Base-by-base conservation (phyloP, 2,888 invertebrate genomes). In the Pollenia angustigena region DNA sequence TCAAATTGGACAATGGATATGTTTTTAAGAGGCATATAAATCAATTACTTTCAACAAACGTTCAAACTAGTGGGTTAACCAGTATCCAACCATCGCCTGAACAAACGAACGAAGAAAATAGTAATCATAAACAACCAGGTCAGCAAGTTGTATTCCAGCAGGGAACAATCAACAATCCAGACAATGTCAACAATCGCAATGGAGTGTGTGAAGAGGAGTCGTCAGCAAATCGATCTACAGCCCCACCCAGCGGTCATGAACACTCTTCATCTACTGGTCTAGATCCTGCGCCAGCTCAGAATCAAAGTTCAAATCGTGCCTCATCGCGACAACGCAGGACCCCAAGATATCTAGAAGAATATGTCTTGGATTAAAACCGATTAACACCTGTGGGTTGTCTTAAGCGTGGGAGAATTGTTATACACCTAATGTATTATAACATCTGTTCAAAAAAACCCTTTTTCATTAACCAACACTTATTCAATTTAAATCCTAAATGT, bases 381-480 rank as follows among this genome's bases (percentile, higher is more conserved):
- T 14, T 16, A 8, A 52, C 4, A 6, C 60, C 12, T 40, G 6
- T 8, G 48, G 16, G 23, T 48, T 11, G 9, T 50, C n/a, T 54
- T 48, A 60, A 48, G 60, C 1, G 58, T 74, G 74, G 60, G 48
- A 74, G 58, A 58, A 74, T 32, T 60, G 40, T 74, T 74, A 60
- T 74, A 60, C 16, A 52, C 48, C n/a, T 60, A 60, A 18, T 18
- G 18, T 18, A 18, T 18, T 18, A 18, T 18, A 18, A 18, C 18
- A 18, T 18, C 18, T 18, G 18, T 18, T 18, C 18, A 18, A 18
- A 18, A 18, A 18, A n/a, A n/a, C n/a, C 18, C 18, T 18, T 18
- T 18, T 18, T 18, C 18, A 18, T 18, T 18, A 18, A 18, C 18
- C 18, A 18, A 18, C 18, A 18, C 18, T 18, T 18, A 18, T 18